Evolutionary conservation across 2,797 vertebrate genomes (phyloP), one percentile per base, ranked within the genome.

Genomic region (Mus spretus): DNA sequence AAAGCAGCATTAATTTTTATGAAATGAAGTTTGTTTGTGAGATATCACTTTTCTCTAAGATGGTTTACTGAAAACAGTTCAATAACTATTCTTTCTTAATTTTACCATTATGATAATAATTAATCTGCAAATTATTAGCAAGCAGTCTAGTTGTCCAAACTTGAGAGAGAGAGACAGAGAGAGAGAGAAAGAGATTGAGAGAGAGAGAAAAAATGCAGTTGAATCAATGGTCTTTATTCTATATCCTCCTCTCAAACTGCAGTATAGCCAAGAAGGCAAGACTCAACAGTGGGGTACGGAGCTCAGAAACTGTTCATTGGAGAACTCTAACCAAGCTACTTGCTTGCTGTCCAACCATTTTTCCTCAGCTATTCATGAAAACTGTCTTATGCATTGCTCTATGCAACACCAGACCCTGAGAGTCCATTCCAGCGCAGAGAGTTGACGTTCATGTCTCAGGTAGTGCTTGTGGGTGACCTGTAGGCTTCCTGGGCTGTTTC

Each of bases 111-210:
- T 96, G 95, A 86, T 97, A 98, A 83, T 95, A 96, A 82, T 98
- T 86, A 97, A 97, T 94, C 97, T 95, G 91, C 80, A 98, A 98
- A 97, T 98, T 97, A 98, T 98, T 98, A 98, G 97, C 98, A 79
- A 81, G 31, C 3, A 57, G 47, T 53, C 9, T 74, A 28, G 15
- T 15, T 86, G 12, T 96, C 11, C 20, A 89, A 70, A 57, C 53
- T n/a, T 7, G 67, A 70, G 31, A 15, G 67, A n/a, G 34, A 37
- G 15, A 37, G 67, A 20, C 7, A n/a, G 67, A n/a, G 14, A 8
- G 31, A 6, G 65, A 34, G 28, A 31, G 28, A 31, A 65, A 6
- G 63, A 3, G 37, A 40, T 40, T 40, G 37, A 40, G 37, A 34
- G 63, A 8, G 6, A 67, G 65, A 67, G 44, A 44, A 3, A 82